phyloP scores from a whole-genome alignment of 2,797 vertebrate genomes.

The Naso thynnoides region DNA sequence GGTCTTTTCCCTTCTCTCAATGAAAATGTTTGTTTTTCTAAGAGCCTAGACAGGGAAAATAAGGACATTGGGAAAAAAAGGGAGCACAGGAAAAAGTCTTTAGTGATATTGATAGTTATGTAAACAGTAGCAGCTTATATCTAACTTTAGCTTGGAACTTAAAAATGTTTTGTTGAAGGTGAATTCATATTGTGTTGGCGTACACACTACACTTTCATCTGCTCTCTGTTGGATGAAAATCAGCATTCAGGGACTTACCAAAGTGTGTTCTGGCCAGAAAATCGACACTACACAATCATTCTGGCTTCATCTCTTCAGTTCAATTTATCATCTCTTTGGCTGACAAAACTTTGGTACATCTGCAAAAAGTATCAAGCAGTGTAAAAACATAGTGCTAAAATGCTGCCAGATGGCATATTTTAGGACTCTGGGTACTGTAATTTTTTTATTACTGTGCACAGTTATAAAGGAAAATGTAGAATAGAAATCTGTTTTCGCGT shows the following conservation, averaged over 20 bases:
- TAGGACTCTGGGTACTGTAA: not conserved
- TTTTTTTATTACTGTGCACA: not conserved
- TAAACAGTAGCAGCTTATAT: not conserved
- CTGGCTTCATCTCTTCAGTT: slow-evolving; percentile 33
- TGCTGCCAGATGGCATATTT: slow-evolving; percentile 36
- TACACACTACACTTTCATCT: slow-evolving; percentile 8
- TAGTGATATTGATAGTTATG: not conserved
- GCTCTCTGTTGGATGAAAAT: slow-evolving; percentile 35
- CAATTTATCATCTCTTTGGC: slow-evolving; percentile 38
- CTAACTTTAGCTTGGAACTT: not conserved
- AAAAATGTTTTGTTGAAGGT: slow-evolving; percentile 16
- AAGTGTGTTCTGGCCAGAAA: slow-evolving; percentile 42
- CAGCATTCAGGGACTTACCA: slow-evolving; percentile 25
- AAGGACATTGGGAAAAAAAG: slow-evolving; percentile 1
- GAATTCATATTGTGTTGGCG: slow-evolving; percentile 3
- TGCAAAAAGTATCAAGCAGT: slow-evolving; percentile 37
- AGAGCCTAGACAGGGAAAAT: not conserved
- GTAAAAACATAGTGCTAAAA: slow-evolving; percentile 12
- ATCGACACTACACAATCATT: slow-evolving; percentile 33
- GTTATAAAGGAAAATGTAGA: not conserved
- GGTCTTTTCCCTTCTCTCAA: not conserved
- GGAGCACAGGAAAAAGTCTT: not conserved
- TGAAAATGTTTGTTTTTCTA: not conserved
- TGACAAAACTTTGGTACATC: slow-evolving; percentile 31
- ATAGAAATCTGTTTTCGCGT: not conserved